A percentile compares a stretch with the other conserved stretches of the same genome.
These are phyloP conservation scores for Acleris cristana DNA, from an alignment of 2,888 invertebrate genomes.

Conservation along the genomic window DNA sequence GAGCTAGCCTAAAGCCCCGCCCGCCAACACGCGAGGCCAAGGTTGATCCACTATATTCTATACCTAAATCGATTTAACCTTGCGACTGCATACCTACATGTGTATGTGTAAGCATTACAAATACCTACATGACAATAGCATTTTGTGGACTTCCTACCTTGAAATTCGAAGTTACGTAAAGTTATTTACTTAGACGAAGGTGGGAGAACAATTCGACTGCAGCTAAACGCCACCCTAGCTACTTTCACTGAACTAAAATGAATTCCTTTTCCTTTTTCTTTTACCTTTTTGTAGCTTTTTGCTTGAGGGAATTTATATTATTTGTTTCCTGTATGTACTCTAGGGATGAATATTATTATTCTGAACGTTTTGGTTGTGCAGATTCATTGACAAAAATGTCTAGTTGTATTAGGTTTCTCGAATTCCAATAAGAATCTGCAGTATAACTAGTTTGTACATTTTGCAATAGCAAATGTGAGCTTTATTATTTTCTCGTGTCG, in stretches of 20 bases:
- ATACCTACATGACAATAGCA: too few relatives aligned
- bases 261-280: neutral
- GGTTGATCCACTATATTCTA: conserved; percentile 24
- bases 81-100: neutral
- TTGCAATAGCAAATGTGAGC: too few relatives aligned
- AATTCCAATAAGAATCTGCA: too few relatives aligned
- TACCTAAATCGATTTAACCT: conserved; percentile 7
- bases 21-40: conserved; percentile 32
- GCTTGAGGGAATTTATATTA: neutral
- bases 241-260: neutral
- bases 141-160: too few relatives aligned
- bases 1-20: conserved; percentile 11
- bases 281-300: neutral
- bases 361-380: too few relatives aligned
- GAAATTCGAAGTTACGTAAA: too few relatives aligned
- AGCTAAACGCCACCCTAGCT: conserved; percentile 2
- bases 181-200: neutral
- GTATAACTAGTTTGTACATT: too few relatives aligned
- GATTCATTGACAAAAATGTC: too few relatives aligned
- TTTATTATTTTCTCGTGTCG: too few relatives aligned
- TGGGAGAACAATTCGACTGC: neutral
- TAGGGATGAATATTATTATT: neutral
- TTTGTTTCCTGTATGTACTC: neutral
- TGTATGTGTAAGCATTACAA: neutral
- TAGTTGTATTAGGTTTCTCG: too few relatives aligned